Base-by-base conservation (phyloP, 2,888 invertebrate genomes). In the Eristalis arbustorum region DNA sequence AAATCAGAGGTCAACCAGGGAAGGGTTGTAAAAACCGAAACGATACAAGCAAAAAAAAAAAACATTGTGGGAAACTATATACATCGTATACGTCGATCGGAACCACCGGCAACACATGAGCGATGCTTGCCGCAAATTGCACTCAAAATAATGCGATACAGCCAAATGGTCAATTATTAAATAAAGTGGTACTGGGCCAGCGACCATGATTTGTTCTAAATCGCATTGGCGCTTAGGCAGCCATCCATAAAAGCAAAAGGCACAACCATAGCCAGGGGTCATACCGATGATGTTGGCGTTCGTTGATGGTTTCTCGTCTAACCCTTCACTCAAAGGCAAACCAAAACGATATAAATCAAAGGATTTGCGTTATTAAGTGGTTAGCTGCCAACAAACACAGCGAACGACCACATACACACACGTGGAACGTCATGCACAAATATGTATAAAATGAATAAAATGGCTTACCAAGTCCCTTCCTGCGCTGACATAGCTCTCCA, bases 401-500 rank as follows among this genome's bases (percentile, higher is more conserved):
- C 57, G 71, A 59, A 71, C 69, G 74, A 69, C 40, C 77, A 77
- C 83, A 49, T 22, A 66, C 66, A 10, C 61, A 73, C 57, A 42
- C 31, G 57, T 49, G 49, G 49, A 49, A 8, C 25, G 23, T 59
- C 59, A 59, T 59, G 23, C 59, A 59, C 25, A 59, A 25, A 59
- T 25, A 28, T 23, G 59, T 28, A 59, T 59, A 67, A 73, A 37
- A 84, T 72, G 59, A 84, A 84, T 77, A 75, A 84, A 84, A 84
- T 83, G 74, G 90, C 92, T 92, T 89, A 93, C 93, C 92, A 93
- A 90, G 90, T 93, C 93, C 84, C 93, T 89, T 73, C 92, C 93
- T 0, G 93, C 91, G 83, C 95, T 95, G 66, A 97, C 94, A 92
- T 97, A 97, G 89, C 97, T 97, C 93, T 97, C 97, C 56, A 96